Percentiles rank a stretch among this genome's conserved stretches.
phyloP scores from a whole-genome alignment of 2,888 invertebrate species.

The Gastracanthus pulcherrimus region DNA sequence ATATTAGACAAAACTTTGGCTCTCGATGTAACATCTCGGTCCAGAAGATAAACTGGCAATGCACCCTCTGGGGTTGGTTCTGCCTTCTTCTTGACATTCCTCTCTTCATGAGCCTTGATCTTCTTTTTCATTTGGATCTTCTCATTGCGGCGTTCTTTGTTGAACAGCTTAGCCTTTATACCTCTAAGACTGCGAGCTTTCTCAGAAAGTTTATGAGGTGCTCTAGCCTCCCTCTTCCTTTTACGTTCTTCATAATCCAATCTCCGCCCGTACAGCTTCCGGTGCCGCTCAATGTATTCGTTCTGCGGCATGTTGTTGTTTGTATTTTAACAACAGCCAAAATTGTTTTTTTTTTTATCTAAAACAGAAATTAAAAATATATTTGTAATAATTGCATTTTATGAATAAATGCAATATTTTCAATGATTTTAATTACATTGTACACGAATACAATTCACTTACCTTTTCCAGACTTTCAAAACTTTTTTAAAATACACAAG shows the following conservation, averaged over 20 bases:
- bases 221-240: conserved; percentile 96
- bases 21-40: conserved; percentile 95
- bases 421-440: conserved; percentile 41
- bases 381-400: conserved; percentile 32
- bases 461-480: conserved; percentile 53
- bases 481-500: conserved; percentile 33
- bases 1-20: conserved; percentile 98
- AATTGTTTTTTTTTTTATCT: conserved; percentile 46
- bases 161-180: conserved; percentile 97
- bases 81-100: conserved; percentile 89
- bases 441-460: conserved; percentile 57
- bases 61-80: conserved; percentile 94
- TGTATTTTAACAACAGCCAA: conserved; percentile 29
- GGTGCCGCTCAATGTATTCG: conserved; percentile 99
- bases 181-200: conserved; percentile 95
- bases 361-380: conserved; percentile 52
- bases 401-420: background rate
- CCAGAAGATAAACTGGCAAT: conserved; percentile 96
- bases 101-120: conserved; percentile 97
- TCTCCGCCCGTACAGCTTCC: conserved; percentile 96
- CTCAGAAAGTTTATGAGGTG: conserved; percentile 93
- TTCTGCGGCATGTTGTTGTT: conserved; percentile 93
- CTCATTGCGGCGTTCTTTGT: conserved; percentile 97
- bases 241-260: conserved; percentile 98
- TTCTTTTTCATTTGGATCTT: conserved; percentile 99